Evolutionary conservation across 2,888 invertebrate species (phyloP), one percentile per base, ranked within the genome.

Genomic region (Drosophila greeni): DNA sequence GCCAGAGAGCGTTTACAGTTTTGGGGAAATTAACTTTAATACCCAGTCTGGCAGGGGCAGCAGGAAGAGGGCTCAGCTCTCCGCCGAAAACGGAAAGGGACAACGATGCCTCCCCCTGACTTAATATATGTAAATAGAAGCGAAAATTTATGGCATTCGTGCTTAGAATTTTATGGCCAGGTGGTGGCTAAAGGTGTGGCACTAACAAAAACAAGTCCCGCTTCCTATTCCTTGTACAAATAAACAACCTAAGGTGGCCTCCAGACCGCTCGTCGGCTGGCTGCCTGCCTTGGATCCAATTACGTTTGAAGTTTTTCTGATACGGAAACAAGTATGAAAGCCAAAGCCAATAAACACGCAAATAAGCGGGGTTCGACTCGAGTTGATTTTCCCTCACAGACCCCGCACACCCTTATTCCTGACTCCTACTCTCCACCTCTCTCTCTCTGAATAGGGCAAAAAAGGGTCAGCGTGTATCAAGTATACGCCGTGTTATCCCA

Each of bases 101-200:
- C 34, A 9, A 39, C 31, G 37, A 23, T 24, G 29, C 33, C 26
- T 39, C 18, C 39, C 39, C 48, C 65, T 47, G 40, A 61, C 71
- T 62, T 78, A 74, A 79, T 83, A 78, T 79, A 79, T 81, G 79
- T 84, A 84, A 83, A 84, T 79, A 84, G 74, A 81, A 78, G 72
- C 74, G 72, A 53, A 83, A 83, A 81, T 83, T 75, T 79, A 79
- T 79, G 82, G 82, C 79, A 66, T 79, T 83, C 79, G 79, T 84
- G 79, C 70, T 76, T 70, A 69, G 82, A 74, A 79, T 84, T 79
- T 75, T 82, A 75, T 78, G 84, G 52, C 26, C 53, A 37, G 52
- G 33, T 53, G 55, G 18, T 53, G 52, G 18, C 66, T 62, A 31
- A 71, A 76, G 84, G 78, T 77, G 81, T 76, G 83, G 75, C 73